phyloP scores from a whole-genome alignment of 2,888 invertebrate genomes.

The Aproaerema taeniolella region DNA sequence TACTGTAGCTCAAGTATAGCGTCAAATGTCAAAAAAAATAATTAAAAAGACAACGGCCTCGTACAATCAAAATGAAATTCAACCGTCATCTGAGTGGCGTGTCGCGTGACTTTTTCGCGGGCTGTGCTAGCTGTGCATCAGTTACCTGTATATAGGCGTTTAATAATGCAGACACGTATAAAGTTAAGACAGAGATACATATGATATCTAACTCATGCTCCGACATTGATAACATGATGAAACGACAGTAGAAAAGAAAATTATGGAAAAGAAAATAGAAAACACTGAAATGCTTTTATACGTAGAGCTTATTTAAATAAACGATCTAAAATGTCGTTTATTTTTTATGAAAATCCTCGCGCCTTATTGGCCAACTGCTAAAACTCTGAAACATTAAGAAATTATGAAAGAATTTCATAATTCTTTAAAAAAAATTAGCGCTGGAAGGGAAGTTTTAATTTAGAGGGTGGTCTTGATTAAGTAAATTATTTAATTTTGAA shows the following conservation, averaged over 20 bases:
- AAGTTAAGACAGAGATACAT: no score
- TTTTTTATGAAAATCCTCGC: not conserved
- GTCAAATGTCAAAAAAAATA: no score
- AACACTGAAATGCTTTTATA: slow-evolving; percentile 29
- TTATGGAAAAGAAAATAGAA: slow-evolving; percentile 26
- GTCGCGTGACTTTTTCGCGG: no score
- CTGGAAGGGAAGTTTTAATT: not conserved
- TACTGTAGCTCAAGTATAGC: no score
- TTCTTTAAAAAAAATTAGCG: no score
- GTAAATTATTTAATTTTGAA: not conserved
- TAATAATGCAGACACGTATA: no score
- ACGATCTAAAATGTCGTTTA: slow-evolving; percentile 4
- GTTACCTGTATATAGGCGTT: no score
- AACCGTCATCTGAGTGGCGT: no score
- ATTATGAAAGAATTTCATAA: slow-evolving; percentile 45
- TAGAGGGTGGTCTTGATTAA: not conserved
- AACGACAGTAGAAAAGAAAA: slow-evolving; percentile 21
- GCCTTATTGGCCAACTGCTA: slow-evolving; percentile 29
- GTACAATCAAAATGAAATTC: no score
- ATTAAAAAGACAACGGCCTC: no score
- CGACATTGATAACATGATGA: slow-evolving; percentile 33
- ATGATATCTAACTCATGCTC: no score
- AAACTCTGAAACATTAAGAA: slow-evolving; percentile 64
- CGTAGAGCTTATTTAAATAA: slow-evolving; percentile 23
- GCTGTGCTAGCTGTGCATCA: no score